Evolutionary conservation across 2,113 vertebrate species (phyloP).

Genomic region (Grammomys surdaster): DNA sequence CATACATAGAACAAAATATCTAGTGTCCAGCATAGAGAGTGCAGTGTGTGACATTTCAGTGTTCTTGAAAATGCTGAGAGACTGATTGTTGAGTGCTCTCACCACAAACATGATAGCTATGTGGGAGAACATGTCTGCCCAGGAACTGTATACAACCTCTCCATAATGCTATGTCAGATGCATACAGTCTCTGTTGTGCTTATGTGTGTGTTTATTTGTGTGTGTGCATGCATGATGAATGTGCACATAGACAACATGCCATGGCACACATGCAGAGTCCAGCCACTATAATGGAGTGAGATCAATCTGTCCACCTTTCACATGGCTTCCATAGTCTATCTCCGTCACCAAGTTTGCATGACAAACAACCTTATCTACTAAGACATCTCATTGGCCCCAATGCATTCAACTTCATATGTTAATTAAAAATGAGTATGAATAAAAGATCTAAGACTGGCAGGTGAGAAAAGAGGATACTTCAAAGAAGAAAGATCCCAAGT

Average conservation of each 20-base stretch:
- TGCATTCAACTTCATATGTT: neutral
- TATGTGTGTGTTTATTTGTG: neutral
- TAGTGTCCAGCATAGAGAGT: neutral
- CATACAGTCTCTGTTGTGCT: neutral
- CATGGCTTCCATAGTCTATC: neutral
- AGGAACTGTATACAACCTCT: neutral
- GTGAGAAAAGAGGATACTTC: neutral
- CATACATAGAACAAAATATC: neutral
- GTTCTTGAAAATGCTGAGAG: neutral
- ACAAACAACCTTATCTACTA: neutral
- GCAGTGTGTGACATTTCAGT: neutral
- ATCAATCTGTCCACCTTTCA: neutral
- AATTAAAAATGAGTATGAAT: neutral
- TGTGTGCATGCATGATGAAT: neutral
- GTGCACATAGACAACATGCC: neutral
- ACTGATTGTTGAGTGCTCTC: neutral
- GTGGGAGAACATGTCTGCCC: neutral
- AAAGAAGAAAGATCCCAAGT: neutral
- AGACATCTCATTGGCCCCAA: neutral
- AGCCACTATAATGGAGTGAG: neutral
- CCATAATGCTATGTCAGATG: too few species aligned
- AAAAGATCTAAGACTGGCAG: neutral
- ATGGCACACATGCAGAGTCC: neutral
- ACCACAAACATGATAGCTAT: neutral
- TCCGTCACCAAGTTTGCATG: neutral